Evolutionary conservation across 2,888 invertebrate genomes (phyloP).

Genomic region (Elegia similella): DNA sequence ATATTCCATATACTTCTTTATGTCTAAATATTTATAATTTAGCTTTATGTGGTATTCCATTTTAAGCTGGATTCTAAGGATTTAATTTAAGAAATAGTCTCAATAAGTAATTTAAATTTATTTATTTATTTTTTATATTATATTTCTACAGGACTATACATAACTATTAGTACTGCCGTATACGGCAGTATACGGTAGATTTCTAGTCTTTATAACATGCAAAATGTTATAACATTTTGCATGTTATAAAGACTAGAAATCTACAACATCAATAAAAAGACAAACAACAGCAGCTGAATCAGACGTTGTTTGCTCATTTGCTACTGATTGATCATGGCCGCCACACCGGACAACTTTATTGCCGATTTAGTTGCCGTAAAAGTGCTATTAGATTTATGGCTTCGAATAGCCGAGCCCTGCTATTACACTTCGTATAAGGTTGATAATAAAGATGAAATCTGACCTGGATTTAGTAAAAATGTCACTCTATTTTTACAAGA

Average conservation of each 20-base stretch:
- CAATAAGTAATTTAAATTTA: conserved; percentile 76
- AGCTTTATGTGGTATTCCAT: conserved; percentile 84
- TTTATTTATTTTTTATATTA: conserved; percentile 78
- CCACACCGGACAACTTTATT: conserved; percentile 50
- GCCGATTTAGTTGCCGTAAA: conserved; percentile 51
- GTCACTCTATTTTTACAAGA: neutral
- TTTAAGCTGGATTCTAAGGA: conserved; percentile 85
- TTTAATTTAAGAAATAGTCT: conserved; percentile 82
- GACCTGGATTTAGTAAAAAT: neutral
- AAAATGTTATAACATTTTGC: too few species aligned
- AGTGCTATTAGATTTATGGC: conserved; percentile 48
- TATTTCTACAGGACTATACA: conserved; percentile 80
- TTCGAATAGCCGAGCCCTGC: neutral
- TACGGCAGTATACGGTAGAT: too few species aligned
- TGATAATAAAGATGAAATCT: conserved; percentile 9
- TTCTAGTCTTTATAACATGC: too few species aligned
- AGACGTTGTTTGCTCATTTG: conserved; percentile 30
- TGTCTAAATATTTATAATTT: conserved; percentile 83
- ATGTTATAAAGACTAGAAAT: too few species aligned
- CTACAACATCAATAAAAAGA: neutral
- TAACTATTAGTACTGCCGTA: too few species aligned
- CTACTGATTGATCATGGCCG: conserved; percentile 42
- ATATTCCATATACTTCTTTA: conserved; percentile 76
- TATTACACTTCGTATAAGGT: conserved; percentile 10
- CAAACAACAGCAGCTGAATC: neutral